phyloP scores from a whole-genome alignment of 2,888 invertebrate genomes.

The Drosophila stalkeri region DNA sequence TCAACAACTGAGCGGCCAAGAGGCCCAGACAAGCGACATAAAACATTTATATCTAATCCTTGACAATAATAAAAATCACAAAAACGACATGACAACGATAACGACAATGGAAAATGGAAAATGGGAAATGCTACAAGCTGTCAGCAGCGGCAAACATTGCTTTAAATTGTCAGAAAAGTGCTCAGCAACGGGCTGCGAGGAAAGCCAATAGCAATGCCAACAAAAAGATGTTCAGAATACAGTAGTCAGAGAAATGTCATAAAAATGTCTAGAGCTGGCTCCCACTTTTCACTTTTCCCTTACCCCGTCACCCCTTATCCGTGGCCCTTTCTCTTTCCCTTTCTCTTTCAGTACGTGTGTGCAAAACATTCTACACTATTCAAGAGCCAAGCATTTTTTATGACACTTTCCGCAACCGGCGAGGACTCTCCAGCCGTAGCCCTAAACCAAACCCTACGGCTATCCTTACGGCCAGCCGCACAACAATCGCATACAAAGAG shows the following conservation, averaged over 20 bases:
- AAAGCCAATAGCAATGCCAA: slow-evolving; percentile 22
- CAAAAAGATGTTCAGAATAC: slow-evolving; percentile 51
- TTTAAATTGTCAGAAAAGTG: slow-evolving; percentile 79
- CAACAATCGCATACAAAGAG: slow-evolving; percentile 48
- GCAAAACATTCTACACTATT: slow-evolving; percentile 65
- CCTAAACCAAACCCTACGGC: slow-evolving; percentile 21
- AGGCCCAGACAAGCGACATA: slow-evolving; percentile 48
- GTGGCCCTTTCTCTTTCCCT: not conserved
- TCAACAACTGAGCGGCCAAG: slow-evolving; percentile 35
- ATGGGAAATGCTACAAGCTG: slow-evolving; percentile 63
- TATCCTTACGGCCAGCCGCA: slow-evolving; percentile 39
- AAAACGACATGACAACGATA: slow-evolving; percentile 68
- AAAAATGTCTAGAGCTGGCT: slow-evolving; percentile 65
- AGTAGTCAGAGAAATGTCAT: slow-evolving; percentile 76
- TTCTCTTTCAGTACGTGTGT: slow-evolving; percentile 60
- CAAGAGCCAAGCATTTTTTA: slow-evolving; percentile 64
- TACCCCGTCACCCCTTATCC: not conserved
- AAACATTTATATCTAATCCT: slow-evolving; percentile 83
- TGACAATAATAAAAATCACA: slow-evolving; percentile 80
- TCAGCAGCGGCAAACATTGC: slow-evolving; percentile 70
- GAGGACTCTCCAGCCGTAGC: slow-evolving; percentile 58
- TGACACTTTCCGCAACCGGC: slow-evolving; percentile 69
- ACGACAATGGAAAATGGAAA: slow-evolving; percentile 39
- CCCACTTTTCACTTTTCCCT: slow-evolving; percentile 38
- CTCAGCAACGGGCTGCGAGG: slow-evolving; percentile 34